Conservation (phyloP, 2,797 vertebrate genomes). For the Circus cinereus region DNA sequence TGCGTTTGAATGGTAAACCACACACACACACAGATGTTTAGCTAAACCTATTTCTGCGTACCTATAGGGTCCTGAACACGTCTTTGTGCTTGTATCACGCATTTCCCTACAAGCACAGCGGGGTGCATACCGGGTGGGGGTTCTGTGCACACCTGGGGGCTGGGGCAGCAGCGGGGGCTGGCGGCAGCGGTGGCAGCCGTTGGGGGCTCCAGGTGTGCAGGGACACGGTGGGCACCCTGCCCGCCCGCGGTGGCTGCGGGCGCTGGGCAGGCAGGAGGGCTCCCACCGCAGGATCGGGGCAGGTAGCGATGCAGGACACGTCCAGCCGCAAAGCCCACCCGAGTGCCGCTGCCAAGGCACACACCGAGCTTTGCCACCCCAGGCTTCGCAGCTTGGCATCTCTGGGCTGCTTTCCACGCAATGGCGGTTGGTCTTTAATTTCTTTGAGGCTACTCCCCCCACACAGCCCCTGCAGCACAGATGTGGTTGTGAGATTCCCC, state of each 20-base stretch:
- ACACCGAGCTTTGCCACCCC: rapidly evolving
- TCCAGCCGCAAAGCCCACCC: background rate
- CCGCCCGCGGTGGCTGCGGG: rapidly evolving
- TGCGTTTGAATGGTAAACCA: background rate
- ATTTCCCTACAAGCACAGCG: rapidly evolving
- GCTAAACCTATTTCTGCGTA: too few relatives aligned
- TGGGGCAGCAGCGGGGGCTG: background rate
- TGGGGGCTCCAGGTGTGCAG: background rate
- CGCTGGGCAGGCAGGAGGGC: background rate
- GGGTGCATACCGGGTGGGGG: too few relatives aligned
- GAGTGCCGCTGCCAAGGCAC: rapidly evolving
- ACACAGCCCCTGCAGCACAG: background rate
- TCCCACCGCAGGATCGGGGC: background rate
- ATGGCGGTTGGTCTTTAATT: rapidly evolving
- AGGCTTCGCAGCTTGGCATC: rapidly evolving
- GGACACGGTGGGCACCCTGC: background rate
- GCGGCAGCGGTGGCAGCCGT: rapidly evolving
- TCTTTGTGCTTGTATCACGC: rapidly evolving
- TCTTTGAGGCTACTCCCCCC: rapidly evolving
- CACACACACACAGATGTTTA: background rate
- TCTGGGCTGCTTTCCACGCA: rapidly evolving
- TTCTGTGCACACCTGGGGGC: background rate
- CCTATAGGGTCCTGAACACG: rapidly evolving
- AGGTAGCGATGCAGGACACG: rapidly evolving
- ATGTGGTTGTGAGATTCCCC: rapidly evolving